These are phyloP conservation scores for Cryptops parisi DNA, from an alignment of 2,888 invertebrate species.

Conservation along the genomic window DNA sequence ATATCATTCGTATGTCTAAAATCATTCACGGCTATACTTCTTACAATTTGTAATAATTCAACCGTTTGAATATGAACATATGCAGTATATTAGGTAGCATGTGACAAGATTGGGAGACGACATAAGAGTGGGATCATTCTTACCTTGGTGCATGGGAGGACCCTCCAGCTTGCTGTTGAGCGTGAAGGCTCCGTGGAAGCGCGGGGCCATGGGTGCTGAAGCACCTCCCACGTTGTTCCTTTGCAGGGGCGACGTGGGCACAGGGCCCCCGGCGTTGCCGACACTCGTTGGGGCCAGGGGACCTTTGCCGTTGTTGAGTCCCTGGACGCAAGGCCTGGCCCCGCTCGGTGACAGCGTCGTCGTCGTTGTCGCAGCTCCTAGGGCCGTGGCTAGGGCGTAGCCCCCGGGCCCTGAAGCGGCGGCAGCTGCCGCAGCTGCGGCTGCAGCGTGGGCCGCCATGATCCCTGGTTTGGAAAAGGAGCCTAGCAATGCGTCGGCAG, in stretches of 20 bases:
- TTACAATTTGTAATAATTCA: too few relatives aligned
- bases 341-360: conserved; percentile 2
- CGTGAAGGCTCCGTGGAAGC: conserved; percentile 13
- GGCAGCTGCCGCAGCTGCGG: too few relatives aligned
- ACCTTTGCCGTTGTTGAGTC: too few relatives aligned
- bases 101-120: too few relatives aligned
- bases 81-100: too few relatives aligned
- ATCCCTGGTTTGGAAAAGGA: conserved; percentile 2
- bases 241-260: conserved; percentile 37
- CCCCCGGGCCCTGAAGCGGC: conserved; percentile 16
- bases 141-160: conserved; percentile 13
- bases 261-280: not conserved
- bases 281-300: too few relatives aligned
- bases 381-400: not conserved
- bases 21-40: too few relatives aligned
- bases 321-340: conserved; percentile 8
- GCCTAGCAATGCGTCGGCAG: too few relatives aligned
- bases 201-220: conserved; percentile 3
- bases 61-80: too few relatives aligned
- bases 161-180: conserved; percentile 13
- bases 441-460: conserved; percentile 10
- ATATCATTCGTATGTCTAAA: too few relatives aligned
- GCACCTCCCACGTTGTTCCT: too few relatives aligned
- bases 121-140: too few relatives aligned
- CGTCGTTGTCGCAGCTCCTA: conserved; percentile 3